Percentiles rank a stretch among this genome's conserved stretches.
These are phyloP conservation scores for Gallinago media DNA, from an alignment of 2,113 vertebrate species.

Conservation along the genomic window DNA sequence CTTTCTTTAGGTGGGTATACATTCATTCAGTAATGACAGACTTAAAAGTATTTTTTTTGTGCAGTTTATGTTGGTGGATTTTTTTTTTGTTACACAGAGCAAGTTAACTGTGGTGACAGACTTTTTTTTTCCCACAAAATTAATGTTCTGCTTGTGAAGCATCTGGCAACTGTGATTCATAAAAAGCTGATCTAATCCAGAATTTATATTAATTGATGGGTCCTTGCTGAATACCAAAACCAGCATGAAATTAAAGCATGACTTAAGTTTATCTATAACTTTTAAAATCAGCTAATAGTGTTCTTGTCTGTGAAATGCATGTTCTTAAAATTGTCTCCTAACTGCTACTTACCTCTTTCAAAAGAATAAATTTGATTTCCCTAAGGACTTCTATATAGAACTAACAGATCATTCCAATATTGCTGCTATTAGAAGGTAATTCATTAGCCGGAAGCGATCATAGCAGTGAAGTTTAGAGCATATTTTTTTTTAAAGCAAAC, in stretches of 20 bases:
- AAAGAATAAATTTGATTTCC: background rate
- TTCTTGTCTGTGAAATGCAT: conserved; percentile 15
- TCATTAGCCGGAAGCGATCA: background rate
- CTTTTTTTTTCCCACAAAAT: background rate
- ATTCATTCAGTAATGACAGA: background rate
- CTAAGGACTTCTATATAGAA: background rate
- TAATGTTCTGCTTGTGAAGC: background rate
- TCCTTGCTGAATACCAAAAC: conserved; percentile 4
- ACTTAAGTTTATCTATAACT: background rate
- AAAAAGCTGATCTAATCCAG: conserved; percentile 1
- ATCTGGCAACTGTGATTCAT: background rate
- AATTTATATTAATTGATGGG: background rate
- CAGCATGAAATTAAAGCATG: conserved; percentile 22
- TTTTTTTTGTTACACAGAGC: background rate
- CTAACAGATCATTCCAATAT: background rate
- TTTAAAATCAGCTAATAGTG: background rate
- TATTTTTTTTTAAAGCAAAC: background rate
- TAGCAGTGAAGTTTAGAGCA: background rate
- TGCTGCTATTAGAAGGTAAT: conserved; percentile 26
- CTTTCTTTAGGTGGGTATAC: background rate
- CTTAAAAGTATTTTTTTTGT: background rate
- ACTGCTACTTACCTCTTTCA: background rate
- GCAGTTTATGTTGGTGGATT: background rate
- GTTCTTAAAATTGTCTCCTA: conserved; percentile 18
- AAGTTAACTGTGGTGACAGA: background rate